Evolutionary conservation across 2,797 vertebrate species (phyloP), one percentile per base, ranked within the genome.

Genomic region (Merluccius polli): DNA sequence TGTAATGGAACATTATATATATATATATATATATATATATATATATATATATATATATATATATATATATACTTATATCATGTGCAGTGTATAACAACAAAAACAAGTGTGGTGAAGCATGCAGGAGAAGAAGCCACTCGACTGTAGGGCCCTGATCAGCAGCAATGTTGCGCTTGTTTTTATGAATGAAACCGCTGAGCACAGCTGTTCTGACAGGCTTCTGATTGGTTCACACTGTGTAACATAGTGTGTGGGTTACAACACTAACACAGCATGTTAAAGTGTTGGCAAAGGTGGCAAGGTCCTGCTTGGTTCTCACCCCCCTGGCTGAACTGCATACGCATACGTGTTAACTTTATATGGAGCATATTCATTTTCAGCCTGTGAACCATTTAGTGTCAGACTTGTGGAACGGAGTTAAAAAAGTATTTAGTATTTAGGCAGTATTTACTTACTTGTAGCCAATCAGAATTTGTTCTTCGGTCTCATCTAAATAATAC

Each of bases 391-490:
- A n/a, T n/a, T 10, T 9, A 65, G n/a, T 12, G 41, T 48, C 41
- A 16, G 41, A 65, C 10, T 12, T 16, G 24, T 11, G 59, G n/a
- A 63, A n/a, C n/a, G n/a, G n/a, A n/a, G n/a, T n/a, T n/a, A n/a
- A n/a, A n/a, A n/a, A n/a, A n/a, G n/a, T n/a, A n/a, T n/a, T n/a
- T n/a, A n/a, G n/a, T n/a, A n/a, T n/a, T n/a, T n/a, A 63, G 24
- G n/a, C 59, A 24, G 24, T 10, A 27, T 27, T 63, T 27, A 63
- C 27, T 27, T 16, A 63, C 1, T 63, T 24, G 13, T 48, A 59
- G 52, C 52, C 52, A 59, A 59, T n/a, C 52, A 65, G 59, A 65
- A 27, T 65, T 65, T 59, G 52, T 59, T 59, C n/a, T 59, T 27
- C 24, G 11, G n/a, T 65, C 59, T 11, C 59, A 65, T 59, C 21